A percentile compares a stretch with the other conserved stretches of the same genome.
Conservation (phyloP, 1,140 invertebrate species). For the Thaumetopoea pityocampa region DNA sequence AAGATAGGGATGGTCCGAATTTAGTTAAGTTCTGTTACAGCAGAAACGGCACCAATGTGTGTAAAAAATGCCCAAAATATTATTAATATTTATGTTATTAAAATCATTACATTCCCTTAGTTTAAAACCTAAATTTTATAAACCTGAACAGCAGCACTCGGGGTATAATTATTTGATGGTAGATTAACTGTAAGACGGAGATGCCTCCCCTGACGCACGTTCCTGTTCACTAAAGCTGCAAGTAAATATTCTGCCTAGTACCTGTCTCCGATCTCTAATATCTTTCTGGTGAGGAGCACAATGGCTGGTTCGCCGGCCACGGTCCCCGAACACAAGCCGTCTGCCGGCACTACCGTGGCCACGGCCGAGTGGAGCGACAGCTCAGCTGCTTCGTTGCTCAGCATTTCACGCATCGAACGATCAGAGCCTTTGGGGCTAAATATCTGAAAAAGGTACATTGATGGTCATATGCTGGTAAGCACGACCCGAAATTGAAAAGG, state of each 20-base stretch:
- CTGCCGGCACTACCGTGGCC: constrained; percentile 31
- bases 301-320: constrained; percentile 21
- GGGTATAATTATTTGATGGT: no score
- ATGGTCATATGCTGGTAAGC: no score
- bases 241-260: constrained; percentile 9
- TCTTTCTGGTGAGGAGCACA: constrained; percentile 28
- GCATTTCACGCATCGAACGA: constrained; percentile 16
- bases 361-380: constrained; percentile 45
- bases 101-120: no score
- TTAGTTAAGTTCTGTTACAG: no score
- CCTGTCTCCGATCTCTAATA: constrained; percentile 49
- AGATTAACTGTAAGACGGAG: neutral
- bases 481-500: no score
- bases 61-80: no score
- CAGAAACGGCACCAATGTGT: no score
- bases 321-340: constrained; percentile 13
- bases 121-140: no score
- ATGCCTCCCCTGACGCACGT: neutral
- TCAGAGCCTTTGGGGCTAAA: constrained; percentile 8
- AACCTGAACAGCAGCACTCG: no score
- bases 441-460: constrained; percentile 32
- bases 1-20: no score
- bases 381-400: constrained; percentile 31
- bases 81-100: no score
- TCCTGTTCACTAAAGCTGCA: neutral